phyloP scores from a whole-genome alignment of 2,113 vertebrate species.

The Leptocoma aspasia region DNA sequence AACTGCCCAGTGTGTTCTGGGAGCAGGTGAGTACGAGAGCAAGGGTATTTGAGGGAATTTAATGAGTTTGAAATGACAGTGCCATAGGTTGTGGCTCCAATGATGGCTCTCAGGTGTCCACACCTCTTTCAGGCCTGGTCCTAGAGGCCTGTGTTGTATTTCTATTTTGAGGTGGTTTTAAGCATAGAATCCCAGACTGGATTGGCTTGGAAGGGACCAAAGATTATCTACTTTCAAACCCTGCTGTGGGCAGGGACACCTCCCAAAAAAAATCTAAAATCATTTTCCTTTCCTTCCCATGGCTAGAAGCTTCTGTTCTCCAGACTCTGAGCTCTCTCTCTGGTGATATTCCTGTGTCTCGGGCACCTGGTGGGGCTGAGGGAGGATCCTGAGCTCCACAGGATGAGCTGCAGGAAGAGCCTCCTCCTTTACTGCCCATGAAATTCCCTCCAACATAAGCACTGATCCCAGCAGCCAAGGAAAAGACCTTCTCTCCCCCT shows the following conservation, averaged over 20 bases:
- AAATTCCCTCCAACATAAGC: not conserved
- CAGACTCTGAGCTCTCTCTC: not conserved
- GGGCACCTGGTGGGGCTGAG: not conserved
- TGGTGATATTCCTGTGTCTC: not conserved
- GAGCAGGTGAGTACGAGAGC: not conserved
- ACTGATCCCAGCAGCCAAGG: not conserved
- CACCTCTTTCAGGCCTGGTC: not conserved
- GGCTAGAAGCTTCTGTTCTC: not conserved
- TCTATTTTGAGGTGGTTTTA: not conserved
- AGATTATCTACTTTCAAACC: not conserved
- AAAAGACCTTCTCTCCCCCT: not conserved
- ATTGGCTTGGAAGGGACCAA: not conserved
- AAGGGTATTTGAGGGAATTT: not conserved
- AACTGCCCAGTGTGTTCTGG: not conserved
- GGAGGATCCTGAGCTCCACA: not conserved
- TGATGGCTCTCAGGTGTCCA: not conserved
- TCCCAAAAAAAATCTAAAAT: not conserved
- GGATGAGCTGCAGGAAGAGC: not conserved
- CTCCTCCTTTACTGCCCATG: not conserved
- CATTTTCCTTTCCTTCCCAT: not conserved
- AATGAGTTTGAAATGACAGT: not conserved
- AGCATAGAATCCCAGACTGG: not conserved
- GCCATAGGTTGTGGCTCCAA: not conserved
- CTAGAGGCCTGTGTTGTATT: rapidly evolving
- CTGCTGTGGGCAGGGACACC: not conserved